phyloP scores from a whole-genome alignment of 2,113 vertebrate genomes.

The Aepyceros melampus region DNA sequence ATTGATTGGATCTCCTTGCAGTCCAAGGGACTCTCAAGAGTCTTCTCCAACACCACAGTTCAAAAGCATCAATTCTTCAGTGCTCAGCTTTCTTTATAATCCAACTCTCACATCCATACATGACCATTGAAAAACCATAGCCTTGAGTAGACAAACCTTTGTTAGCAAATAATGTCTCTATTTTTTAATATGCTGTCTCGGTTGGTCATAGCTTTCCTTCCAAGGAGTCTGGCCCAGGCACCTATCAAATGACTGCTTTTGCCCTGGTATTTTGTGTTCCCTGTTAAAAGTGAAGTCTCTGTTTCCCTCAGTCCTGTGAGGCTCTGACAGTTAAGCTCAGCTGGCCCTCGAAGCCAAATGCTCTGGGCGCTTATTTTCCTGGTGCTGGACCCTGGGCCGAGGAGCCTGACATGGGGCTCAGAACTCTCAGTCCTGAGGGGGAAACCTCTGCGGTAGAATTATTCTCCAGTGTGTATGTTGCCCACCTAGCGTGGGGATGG shows the following conservation, averaged over 20 bases:
- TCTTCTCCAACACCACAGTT: background rate
- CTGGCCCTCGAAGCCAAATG: background rate
- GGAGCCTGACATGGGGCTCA: background rate
- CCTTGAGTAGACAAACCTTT: background rate
- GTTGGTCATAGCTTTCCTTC: background rate
- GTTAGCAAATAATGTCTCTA: background rate
- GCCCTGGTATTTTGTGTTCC: background rate
- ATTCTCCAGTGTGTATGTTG: background rate
- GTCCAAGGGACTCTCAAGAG: background rate
- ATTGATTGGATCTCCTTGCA: background rate
- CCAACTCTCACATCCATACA: background rate
- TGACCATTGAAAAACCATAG: background rate
- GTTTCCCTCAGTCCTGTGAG: background rate
- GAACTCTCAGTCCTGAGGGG: background rate
- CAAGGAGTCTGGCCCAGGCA: background rate
- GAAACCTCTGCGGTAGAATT: accelerated
- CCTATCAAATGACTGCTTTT: background rate
- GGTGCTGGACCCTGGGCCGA: too few species aligned
- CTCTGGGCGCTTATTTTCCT: background rate
- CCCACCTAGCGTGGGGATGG: background rate
- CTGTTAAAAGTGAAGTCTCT: background rate
- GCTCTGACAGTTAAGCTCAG: background rate
- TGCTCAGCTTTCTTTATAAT: background rate
- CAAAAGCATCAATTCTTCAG: background rate
- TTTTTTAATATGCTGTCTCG: background rate